These are phyloP conservation scores for Hololepta plana DNA, from an alignment of 2,888 invertebrate genomes.

Conservation along the genomic window DNA sequence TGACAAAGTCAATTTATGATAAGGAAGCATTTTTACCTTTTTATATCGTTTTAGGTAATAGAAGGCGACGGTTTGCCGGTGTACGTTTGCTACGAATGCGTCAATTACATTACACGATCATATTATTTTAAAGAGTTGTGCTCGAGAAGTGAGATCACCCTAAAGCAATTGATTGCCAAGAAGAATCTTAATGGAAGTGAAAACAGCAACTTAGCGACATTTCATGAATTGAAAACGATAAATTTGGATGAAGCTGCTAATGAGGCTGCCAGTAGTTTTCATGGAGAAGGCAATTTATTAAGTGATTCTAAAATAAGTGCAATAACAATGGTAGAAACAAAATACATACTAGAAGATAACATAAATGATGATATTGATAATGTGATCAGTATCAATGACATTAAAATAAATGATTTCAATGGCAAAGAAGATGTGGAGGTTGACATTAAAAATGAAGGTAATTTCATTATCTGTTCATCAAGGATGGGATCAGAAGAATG, in stretches of 20 bases:
- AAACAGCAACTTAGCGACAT: too few relatives aligned
- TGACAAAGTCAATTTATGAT: constrained; percentile 1
- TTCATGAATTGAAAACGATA: not conserved
- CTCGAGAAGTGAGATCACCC: constrained; percentile 22
- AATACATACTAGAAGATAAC: too few relatives aligned
- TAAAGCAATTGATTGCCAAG: constrained; percentile 18
- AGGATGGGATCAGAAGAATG: too few relatives aligned
- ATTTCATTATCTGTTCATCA: too few relatives aligned
- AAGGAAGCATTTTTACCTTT: constrained; percentile 2
- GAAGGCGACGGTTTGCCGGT: constrained; percentile 24
- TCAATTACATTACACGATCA: constrained; percentile 21
- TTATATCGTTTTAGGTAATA: constrained; percentile 14
- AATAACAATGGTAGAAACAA: too few relatives aligned
- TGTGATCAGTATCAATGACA: too few relatives aligned
- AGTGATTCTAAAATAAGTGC: too few relatives aligned
- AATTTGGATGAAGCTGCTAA: not conserved
- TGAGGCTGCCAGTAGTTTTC: not conserved
- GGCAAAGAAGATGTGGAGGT: too few relatives aligned
- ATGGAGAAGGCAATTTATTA: too few relatives aligned
- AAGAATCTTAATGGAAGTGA: constrained; percentile 10
- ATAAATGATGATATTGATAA: too few relatives aligned
- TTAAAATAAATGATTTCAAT: too few relatives aligned
- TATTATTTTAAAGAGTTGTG: constrained; percentile 25
- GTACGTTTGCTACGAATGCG: constrained; percentile 24
- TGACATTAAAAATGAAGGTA: too few relatives aligned